Base-by-base conservation (phyloP, 2,888 invertebrate genomes). In the Luffia ferchaultella region DNA sequence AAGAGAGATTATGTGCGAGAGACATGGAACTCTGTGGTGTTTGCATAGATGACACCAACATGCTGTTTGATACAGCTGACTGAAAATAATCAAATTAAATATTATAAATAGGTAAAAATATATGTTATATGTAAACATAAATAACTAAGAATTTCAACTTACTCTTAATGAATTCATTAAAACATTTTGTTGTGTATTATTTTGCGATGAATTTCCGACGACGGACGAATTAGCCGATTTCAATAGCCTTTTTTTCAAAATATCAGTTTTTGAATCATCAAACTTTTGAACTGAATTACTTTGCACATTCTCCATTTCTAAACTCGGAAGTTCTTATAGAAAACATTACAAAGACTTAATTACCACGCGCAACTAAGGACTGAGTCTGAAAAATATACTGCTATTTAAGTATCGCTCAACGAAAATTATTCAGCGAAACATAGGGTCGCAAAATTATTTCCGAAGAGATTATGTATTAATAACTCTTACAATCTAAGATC, bases 241-340 rank as follows among this genome's bases (percentile, higher is more conserved):
- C 61, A 83, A 67, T 65, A 83, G 72, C 73, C 80, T 76, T 70
- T 80, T 83, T 77, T 82, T 82, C 65, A 83, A 75, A 65, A 83
- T 82, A 72, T 82, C 83, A 53, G 76, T 72, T 72, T 77, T 82
- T 54, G 77, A 70, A 57, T 75, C 80, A 59, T 79, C 79, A 78
- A 80, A 83, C 74, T 83, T 83, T 82, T 76, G 79, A 80, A 82
- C 76, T 79, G 72, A 65, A 74, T 77, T 82, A 77, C 69, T 73
- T 59, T 76, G 75, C 68, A 73, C 75, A 72, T 73, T 76, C 70
- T 83, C 83, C 83, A 83, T 83, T 73, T 78, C 80, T 76, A 71
- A 65, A 62, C 62, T 59, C 58, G 64, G 61, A 67, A 61, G 70
- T 67, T 60, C 62, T 67, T 64, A 64, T 62, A 60, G 67, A 70